Evolutionary conservation across 2,797 vertebrate genomes (phyloP).

Genomic region (Tapirus indicus): DNA sequence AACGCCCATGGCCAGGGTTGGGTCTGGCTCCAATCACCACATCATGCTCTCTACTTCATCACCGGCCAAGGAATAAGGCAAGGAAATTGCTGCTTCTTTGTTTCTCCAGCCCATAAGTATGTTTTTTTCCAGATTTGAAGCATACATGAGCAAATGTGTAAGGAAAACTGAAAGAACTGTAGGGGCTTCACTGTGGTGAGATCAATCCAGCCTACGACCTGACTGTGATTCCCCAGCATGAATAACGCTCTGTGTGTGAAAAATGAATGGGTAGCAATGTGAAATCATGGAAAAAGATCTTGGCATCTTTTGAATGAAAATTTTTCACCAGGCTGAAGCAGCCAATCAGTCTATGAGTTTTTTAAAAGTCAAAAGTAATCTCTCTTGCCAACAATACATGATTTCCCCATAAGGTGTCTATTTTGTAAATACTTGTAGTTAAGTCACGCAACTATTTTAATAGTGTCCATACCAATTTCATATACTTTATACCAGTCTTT

Average conservation of each 20-base stretch:
- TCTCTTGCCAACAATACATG: constrained; percentile 45
- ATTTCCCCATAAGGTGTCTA: constrained; percentile 29
- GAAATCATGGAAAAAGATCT: constrained; percentile 62
- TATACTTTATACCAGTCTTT: constrained; percentile 33
- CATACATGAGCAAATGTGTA: constrained; percentile 68
- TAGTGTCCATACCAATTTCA: not conserved
- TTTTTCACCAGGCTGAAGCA: constrained; percentile 36
- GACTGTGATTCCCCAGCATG: not conserved
- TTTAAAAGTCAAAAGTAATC: constrained; percentile 56
- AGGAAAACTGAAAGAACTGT: constrained; percentile 62
- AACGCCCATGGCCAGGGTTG: constrained; percentile 68
- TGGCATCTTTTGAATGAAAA: constrained; percentile 69
- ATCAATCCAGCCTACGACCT: not conserved
- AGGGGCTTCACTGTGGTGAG: constrained; percentile 48
- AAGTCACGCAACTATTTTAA: constrained; percentile 35
- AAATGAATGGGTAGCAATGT: constrained; percentile 51
- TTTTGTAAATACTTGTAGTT: constrained; percentile 52
- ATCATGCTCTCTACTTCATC: constrained; percentile 73
- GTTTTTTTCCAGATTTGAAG: constrained; percentile 71
- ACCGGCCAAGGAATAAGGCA: constrained; percentile 72
- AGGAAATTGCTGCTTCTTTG: constrained; percentile 75
- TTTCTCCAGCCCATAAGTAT: constrained; percentile 65
- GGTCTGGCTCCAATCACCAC: constrained; percentile 78
- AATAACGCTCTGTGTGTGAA: constrained; percentile 54
- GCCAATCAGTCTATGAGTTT: not conserved